Conservation (phyloP, 2,113 vertebrate genomes). For the Pangasianodon hypophthalmus region DNA sequence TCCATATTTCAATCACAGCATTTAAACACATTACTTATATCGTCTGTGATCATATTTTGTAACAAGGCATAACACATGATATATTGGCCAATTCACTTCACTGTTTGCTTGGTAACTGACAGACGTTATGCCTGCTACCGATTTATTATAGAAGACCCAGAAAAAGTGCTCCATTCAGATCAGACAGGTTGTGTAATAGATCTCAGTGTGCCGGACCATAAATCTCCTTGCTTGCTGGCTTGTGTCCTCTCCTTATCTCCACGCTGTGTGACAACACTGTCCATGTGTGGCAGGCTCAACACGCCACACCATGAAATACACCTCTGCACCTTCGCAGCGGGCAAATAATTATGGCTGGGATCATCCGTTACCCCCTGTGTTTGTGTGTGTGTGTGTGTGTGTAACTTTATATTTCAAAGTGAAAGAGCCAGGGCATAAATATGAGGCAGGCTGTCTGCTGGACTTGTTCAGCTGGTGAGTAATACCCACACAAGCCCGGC, state of each 20-base stretch:
- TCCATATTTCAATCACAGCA: not conserved
- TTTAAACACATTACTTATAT: not conserved
- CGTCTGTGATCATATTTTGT: not conserved
- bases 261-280: constrained; percentile 43
- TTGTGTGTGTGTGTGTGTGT: constrained; percentile 19
- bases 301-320: constrained; percentile 44
- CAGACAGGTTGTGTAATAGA: constrained; percentile 3
- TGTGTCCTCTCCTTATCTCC: constrained; percentile 51
- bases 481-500: constrained; percentile 69
- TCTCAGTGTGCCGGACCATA: constrained; percentile 11
- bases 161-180: constrained; percentile 23
- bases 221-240: constrained; percentile 51
- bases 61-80: not conserved
- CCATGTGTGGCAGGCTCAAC: constrained; percentile 40
- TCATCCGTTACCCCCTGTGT: constrained; percentile 55
- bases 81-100: not conserved
- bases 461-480: constrained; percentile 72
- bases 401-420: constrained; percentile 61
- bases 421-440: constrained; percentile 63
- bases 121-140: not conserved
- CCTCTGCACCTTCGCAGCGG: constrained; percentile 45
- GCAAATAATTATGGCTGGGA: constrained; percentile 48
- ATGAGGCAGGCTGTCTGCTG: constrained; percentile 65
- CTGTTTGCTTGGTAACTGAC: constrained; percentile 20
- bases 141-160: constrained; percentile 16